phyloP scores from a whole-genome alignment of 2,113 vertebrate genomes.

The Danio rerio region DNA sequence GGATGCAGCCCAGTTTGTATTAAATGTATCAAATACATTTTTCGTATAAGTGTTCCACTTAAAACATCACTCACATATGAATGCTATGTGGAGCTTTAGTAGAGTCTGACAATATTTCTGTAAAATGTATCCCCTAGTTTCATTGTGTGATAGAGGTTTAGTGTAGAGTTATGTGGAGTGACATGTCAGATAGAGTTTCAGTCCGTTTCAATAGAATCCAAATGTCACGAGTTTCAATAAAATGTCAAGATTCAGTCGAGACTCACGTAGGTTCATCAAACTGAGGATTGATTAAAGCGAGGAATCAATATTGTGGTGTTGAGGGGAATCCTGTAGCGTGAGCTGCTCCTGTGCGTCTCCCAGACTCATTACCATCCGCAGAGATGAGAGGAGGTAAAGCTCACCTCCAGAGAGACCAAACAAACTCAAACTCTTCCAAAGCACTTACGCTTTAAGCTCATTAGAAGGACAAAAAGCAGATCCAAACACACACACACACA shows the following conservation, averaged over 20 bases:
- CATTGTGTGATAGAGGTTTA: background rate
- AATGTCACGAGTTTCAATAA: background rate
- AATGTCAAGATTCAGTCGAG: background rate
- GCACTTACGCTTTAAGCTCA: conserved; percentile 65
- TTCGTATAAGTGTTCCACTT: no score
- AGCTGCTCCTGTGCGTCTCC: background rate
- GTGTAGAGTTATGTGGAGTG: background rate
- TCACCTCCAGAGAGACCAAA: conserved; percentile 52
- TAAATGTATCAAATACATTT: no score
- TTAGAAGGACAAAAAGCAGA: conserved; percentile 61
- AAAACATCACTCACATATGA: no score
- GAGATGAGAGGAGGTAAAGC: conserved; percentile 37
- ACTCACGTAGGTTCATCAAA: background rate
- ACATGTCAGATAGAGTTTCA: background rate
- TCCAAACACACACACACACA: conserved; percentile 44
- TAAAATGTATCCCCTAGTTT: background rate
- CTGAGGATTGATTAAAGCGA: conserved; percentile 14
- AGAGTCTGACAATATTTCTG: no score
- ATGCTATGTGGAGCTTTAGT: background rate
- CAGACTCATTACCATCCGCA: conserved; percentile 57
- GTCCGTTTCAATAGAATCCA: background rate
- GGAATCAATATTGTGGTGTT: conserved; percentile 39
- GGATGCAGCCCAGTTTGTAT: no score
- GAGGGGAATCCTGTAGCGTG: conserved; percentile 20
- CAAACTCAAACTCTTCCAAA: conserved; percentile 63